Percentiles rank a stretch among this genome's conserved stretches.
Conservation (phyloP, 2,888 invertebrate genomes). For the Xestia rhomboidea region DNA sequence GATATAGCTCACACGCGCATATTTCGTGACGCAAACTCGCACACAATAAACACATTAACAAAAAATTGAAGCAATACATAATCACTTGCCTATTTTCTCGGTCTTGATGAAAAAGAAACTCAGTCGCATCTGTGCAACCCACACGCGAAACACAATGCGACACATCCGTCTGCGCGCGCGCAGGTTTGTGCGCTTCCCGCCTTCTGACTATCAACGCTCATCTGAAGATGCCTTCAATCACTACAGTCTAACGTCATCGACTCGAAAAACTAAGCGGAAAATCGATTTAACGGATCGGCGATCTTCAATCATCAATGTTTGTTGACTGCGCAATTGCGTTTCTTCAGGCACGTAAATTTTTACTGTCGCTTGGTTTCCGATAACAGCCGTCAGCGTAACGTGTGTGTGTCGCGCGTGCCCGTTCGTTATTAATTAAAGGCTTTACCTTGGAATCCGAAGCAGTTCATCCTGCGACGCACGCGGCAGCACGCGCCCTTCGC, state of each 20-base stretch:
- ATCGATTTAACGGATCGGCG: constrained; percentile 75
- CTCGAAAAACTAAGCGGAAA: constrained; percentile 71
- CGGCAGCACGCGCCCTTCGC: constrained; percentile 85
- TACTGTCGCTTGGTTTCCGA: constrained; percentile 23
- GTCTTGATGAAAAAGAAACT: constrained; percentile 80
- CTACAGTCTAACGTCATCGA: constrained; percentile 63
- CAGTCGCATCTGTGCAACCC: constrained; percentile 80
- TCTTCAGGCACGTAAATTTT: constrained; percentile 32
- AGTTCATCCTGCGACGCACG: constrained; percentile 88
- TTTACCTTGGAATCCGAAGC: constrained; percentile 88
- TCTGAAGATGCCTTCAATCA: constrained; percentile 64
- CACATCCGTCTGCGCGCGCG: constrained; percentile 80
- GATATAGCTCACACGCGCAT: constrained; percentile 21
- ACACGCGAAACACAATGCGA: constrained; percentile 76
- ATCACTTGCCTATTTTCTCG: constrained; percentile 83
- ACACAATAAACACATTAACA: constrained; percentile 50
- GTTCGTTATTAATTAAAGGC: constrained; percentile 65
- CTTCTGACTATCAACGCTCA: constrained; percentile 66
- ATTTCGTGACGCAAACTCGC: constrained; percentile 43
- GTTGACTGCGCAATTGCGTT: constrained; percentile 40
- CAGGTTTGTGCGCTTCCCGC: constrained; percentile 71
- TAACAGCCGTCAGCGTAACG: constrained; percentile 35
- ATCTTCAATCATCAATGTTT: constrained; percentile 38
- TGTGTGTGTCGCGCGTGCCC: constrained; percentile 39
- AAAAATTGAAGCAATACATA: constrained; percentile 52